phyloP scores from a whole-genome alignment of 2,888 invertebrate genomes.

The Leptinotarsa haldemani region DNA sequence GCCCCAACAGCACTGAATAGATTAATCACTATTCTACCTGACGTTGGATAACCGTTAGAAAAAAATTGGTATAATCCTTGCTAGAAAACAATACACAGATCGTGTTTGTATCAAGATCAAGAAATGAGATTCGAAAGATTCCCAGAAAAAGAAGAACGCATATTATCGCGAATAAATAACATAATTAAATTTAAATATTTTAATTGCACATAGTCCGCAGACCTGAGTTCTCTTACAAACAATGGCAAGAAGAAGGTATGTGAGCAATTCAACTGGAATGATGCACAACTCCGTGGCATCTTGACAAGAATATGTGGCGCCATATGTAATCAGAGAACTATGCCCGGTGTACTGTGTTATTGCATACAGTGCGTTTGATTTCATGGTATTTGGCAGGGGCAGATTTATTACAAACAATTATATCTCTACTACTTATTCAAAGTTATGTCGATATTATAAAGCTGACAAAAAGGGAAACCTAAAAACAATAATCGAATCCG shows the following conservation, averaged over 20 bases:
- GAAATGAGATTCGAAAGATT: conserved; percentile 32
- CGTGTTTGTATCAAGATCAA: conserved; percentile 39
- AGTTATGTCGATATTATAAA: no score
- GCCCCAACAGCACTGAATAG: background rate
- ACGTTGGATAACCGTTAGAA: conserved; percentile 36
- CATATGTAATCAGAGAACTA: conserved; percentile 29
- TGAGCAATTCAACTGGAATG: conserved; percentile 35
- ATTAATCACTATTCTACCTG: conserved; percentile 22
- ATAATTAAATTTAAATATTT: conserved; percentile 48
- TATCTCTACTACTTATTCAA: no score
- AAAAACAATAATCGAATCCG: no score
- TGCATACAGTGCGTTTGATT: conserved; percentile 10
- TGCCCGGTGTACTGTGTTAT: conserved; percentile 14
- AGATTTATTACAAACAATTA: no score
- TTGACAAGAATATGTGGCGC: conserved; percentile 31
- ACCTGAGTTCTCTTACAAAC: conserved; percentile 36
- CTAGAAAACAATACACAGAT: conserved; percentile 42
- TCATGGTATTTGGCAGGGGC: background rate
- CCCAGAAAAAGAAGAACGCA: conserved; percentile 36
- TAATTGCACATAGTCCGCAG: conserved; percentile 41
- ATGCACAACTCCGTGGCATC: conserved; percentile 30
- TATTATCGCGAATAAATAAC: conserved; percentile 35
- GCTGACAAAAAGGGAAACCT: no score
- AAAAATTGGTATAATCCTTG: background rate
- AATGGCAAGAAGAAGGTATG: conserved; percentile 36